Conservation (phyloP, 30 jellyfish, hydroid and myxozoan species). For the Aurelia aurita region DNA sequence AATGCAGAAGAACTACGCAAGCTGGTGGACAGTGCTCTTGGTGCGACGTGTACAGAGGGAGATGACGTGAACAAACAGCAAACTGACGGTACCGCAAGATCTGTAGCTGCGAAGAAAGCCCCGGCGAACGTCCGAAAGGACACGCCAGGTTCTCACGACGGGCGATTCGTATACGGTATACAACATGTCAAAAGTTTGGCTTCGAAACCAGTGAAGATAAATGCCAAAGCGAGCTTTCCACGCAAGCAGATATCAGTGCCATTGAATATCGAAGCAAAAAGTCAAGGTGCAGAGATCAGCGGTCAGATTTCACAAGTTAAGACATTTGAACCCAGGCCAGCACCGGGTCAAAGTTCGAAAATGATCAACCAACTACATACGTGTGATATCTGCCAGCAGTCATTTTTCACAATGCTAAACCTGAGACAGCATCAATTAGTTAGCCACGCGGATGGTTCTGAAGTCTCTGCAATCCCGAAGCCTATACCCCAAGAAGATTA, state of each 20-base stretch:
- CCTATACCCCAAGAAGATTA: conserved; percentile 10
- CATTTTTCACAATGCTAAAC: conserved; percentile 1
- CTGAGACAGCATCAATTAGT: conserved; percentile 18
- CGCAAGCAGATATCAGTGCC: conserved; percentile 1
- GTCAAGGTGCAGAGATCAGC: too few species aligned
- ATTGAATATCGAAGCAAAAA: too few species aligned
- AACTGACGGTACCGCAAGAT: not conserved
- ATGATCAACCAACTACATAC: conserved; percentile 5
- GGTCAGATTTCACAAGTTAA: too few species aligned
- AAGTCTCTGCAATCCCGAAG: not conserved
- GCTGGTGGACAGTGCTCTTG: conserved; percentile 57
- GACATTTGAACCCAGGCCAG: too few species aligned
- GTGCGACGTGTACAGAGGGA: not conserved
- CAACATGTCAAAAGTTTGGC: not conserved
- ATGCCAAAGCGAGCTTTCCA: not conserved
- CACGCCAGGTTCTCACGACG: not conserved
- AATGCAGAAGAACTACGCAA: conserved; percentile 56
- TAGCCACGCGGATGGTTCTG: not conserved
- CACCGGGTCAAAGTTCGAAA: conserved; percentile 18
- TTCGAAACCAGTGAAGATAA: not conserved
- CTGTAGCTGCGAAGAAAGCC: not conserved
- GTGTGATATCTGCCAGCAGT: conserved; percentile 27
- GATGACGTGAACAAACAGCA: not conserved
- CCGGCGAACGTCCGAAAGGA: not conserved
- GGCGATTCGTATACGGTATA: not conserved